Evolutionary conservation across 2,888 invertebrate genomes (phyloP), one percentile per base, ranked within the genome.

Genomic region (Nomada goodeniana): DNA sequence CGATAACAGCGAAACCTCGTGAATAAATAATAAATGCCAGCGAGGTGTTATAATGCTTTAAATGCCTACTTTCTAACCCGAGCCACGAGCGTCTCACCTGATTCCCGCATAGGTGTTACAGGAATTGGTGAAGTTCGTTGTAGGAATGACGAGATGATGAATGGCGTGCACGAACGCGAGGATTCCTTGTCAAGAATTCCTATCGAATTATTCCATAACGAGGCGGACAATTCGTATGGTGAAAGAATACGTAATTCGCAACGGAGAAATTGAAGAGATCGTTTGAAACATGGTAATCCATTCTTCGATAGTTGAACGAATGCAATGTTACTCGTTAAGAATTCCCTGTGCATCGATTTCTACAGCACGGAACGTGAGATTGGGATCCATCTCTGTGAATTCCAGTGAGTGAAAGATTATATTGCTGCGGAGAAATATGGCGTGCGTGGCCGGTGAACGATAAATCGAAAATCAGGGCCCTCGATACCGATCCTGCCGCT

Each of bases 51-150:
- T 9, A 52, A 15, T 18, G 9, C 23, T 57, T 15, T 65, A 36
- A 55, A 59, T 26, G 15, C 11, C 59, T 59, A n/a, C 76, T 76
- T 76, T 76, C 71, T 76, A 76, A 74, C 36, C 36, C 23, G n/a
- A n/a, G 18, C 18, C 67, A 18, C 13, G 47, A 26, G n/a, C 26
- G 20, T 20, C n/a, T 36, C 36, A 36, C 36, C 36, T 7, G 36
- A 36, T 36, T 36, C 36, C 5, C 7, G 36, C 36, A 36, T 36
- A 36, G 36, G 36, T 36, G 36, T 36, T 36, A 36, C 7, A 36
- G 36, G 36, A 36, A 36, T 36, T 36, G 36, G 5, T 36, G 0
- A 36, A 36, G 36, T 36, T 36, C 5, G 7, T 36, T 36, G 7
- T 7, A 36, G 36, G 36, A 36, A 36, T 36, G 36, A 7, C 7